Conservation (phyloP, 1,140 invertebrate species). For the Drosophila parabipectinata region DNA sequence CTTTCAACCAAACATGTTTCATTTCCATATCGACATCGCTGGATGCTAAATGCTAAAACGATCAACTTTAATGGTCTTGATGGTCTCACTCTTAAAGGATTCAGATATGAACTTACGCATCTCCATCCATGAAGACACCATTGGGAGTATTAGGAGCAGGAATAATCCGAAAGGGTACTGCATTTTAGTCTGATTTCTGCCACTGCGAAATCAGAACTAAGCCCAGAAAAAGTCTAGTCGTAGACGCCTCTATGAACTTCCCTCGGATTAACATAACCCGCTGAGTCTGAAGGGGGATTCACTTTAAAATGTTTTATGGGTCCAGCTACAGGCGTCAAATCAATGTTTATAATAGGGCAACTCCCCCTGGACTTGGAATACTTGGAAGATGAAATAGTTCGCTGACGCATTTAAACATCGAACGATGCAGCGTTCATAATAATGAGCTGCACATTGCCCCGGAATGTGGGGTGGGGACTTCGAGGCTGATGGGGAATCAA, state of each 20-base stretch:
- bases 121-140: not conserved
- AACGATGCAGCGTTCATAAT: conserved; percentile 63
- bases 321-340: not conserved
- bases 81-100: not conserved
- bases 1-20: conserved; percentile 1
- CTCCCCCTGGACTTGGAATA: not conserved
- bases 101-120: not conserved
- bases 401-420: conserved; percentile 44
- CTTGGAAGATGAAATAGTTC: not conserved
- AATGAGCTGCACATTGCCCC: conserved; percentile 54
- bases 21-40: not conserved
- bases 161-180: too few relatives aligned
- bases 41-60: not conserved
- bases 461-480: conserved; percentile 17
- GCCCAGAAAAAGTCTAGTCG: not conserved
- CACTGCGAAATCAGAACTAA: too few relatives aligned
- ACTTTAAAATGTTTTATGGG: not conserved
- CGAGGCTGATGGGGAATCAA: not conserved
- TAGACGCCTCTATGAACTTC: not conserved
- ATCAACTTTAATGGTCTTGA: not conserved
- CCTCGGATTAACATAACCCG: not conserved
- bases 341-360: not conserved
- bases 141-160: not conserved
- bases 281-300: not conserved
- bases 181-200: too few relatives aligned